Evolutionary conservation across 2,113 vertebrate genomes (phyloP), one percentile per base, ranked within the genome.

Genomic region (Oxygymnocypris stewartii): DNA sequence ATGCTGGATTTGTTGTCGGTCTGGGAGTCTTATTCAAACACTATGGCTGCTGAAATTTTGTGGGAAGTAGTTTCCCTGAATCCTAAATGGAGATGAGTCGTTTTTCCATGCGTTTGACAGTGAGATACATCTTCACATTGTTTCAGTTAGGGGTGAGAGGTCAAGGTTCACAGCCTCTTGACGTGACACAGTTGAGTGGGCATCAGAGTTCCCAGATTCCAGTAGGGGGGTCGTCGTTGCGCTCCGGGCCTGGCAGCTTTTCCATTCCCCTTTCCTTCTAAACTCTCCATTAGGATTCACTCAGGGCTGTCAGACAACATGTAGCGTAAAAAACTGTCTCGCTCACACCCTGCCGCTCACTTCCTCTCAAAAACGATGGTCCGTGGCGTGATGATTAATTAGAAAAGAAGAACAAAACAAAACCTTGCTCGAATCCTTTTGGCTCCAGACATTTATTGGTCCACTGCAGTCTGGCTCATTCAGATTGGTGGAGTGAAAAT

Each of bases 151-250:
- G 79, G 90, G 89, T 91, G 89, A 91, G n/a, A 88, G 90, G 85
- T 89, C 79, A 88, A 59, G 44, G 83, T 71, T 65, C 67, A 31
- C 74, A 81, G 87, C 87, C 89, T 90, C 89, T 87, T 90, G 88
- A 86, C 57, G 88, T 91, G 89, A 90, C 87, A 89, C 90, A 91
- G 89, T 87, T 88, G 83, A 92, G 69, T 63, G 82, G 89, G 89
- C 90, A 86, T 82, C 81, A 90, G 63, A 89, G 79, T 67, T 82
- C 69, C 87, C 83, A 90, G 84, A 90, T 73, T 82, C 65, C 87
- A 71, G 25, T 25, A 47, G 63, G 77, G 69, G 73, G 67, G 67
- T 37, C 51, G 12, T n/a, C 74, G 40, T 14, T 35, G 67, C 35
- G 20, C 57, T 78, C 73, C 54, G 31, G 42, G 84, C 59, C 63